These are phyloP conservation scores for Acanthosoma haemorrhoidale DNA, from an alignment of 2,888 invertebrate genomes.

Conservation along the genomic window DNA sequence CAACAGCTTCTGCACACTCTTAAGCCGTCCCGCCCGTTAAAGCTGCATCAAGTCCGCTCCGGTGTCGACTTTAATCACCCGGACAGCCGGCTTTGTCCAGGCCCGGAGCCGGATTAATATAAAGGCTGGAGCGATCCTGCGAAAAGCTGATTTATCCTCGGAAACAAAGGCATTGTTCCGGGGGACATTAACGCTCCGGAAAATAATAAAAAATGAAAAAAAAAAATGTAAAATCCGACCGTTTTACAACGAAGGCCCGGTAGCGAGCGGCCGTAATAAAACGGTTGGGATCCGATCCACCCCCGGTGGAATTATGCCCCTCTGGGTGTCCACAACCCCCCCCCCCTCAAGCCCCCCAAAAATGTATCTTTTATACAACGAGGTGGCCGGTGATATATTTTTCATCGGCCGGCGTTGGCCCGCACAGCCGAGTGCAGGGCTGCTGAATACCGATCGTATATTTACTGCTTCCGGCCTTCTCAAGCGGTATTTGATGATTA, in stretches of 20 bases:
- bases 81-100: background rate
- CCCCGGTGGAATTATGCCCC: background rate
- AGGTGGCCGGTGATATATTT: background rate
- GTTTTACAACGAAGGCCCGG: too few relatives aligned
- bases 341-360: too few relatives aligned
- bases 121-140: background rate
- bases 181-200: background rate
- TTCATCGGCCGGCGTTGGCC: background rate
- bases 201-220: too few relatives aligned
- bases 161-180: constrained; percentile 7
- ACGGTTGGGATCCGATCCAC: constrained; percentile 8
- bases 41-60: too few relatives aligned
- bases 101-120: background rate
- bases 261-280: too few relatives aligned
- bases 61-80: too few relatives aligned
- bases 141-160: background rate
- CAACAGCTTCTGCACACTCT: too few relatives aligned
- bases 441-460: too few relatives aligned
- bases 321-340: constrained; percentile 14
- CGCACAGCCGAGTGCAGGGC: too few relatives aligned
- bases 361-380: background rate
- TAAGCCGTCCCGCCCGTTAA: too few relatives aligned
- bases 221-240: background rate
- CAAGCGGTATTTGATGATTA: too few relatives aligned
- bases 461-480: too few relatives aligned